Conservation (phyloP, 2,113 vertebrate species). For the Platysternon megacephalum region DNA sequence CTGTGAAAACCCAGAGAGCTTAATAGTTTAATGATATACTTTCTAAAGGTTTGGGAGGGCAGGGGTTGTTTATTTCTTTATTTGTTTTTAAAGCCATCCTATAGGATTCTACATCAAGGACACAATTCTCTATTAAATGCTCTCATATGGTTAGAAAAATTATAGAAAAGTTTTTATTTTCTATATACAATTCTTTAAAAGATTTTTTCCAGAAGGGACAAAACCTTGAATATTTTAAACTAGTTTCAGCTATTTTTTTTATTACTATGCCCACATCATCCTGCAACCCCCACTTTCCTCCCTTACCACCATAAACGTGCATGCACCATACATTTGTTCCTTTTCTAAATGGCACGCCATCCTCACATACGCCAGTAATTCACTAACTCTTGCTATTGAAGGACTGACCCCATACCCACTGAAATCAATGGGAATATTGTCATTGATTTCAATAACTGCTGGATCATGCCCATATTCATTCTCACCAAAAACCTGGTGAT, state of each 20-base stretch:
- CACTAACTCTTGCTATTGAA: neutral
- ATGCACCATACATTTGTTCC: neutral
- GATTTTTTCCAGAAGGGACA: constrained; percentile 11
- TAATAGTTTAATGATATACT: neutral
- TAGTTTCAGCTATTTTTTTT: neutral
- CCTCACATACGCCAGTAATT: neutral
- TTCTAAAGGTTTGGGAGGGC: neutral
- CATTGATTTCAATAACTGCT: neutral
- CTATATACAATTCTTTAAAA: constrained; percentile 12
- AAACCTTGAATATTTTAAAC: constrained; percentile 30
- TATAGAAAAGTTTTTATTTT: constrained; percentile 49
- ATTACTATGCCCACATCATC: neutral
- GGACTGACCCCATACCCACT: neutral
- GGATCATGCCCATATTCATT: neutral
- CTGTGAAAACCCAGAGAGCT: neutral
- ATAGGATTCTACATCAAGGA: neutral
- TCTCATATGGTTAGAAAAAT: neutral
- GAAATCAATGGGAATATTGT: neutral
- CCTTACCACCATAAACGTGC: neutral
- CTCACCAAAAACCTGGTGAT: neutral
- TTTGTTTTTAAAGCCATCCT: neutral
- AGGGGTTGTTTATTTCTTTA: neutral
- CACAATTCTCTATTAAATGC: constrained; percentile 36
- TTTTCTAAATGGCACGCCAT: neutral
- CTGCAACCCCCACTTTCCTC: neutral